Evolutionary conservation across 2,113 vertebrate species (phyloP), one percentile per base, ranked within the genome.

Genomic region (Hippoglossus stenolepis): DNA sequence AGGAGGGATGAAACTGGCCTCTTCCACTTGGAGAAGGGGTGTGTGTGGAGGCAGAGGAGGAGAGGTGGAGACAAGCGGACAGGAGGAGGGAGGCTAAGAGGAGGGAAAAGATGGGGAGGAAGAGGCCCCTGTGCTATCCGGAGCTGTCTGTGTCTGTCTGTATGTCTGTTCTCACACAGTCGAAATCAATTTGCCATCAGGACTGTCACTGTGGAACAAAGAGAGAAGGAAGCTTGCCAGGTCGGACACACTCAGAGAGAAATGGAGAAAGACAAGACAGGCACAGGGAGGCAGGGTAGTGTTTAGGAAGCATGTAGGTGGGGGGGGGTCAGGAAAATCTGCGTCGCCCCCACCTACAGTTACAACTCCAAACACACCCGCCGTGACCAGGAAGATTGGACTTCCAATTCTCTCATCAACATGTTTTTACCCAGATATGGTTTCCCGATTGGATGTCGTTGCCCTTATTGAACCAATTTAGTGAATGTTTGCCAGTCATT

Each of bases 121-220:
- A 31, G 86, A 78, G 84, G 91, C 90, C 90, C 93, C 93, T 94
- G 93, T 94, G 93, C 94, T 95, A 95, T 94, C 94, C 94, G 91
- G 90, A 94, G 93, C 93, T 94, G 93, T 92, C 91, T 94, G 93
- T 93, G 93, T 96, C 96, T 95, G 93, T 94, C 91, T 92, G 90
- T 92, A 92, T 94, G 93, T 95, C 93, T 95, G 94, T 96, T 96
- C 95, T 99, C 97, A 99, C 96, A 99, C 98, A 91, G 98, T 99
- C 91, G 98, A 99, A 95, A 99, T 98, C 96, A 99, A 97, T 93
- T 97, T 98, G 95, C 97, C 96, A 93, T 97, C 97, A 95, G 97
- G 96, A 77, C 97, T 99, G 97, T 97, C 96, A 78, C 98, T 99
- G 98, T 84, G 95, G 92, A 96, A 97, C 95, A 96, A 94, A 97